A percentile compares a stretch with the other conserved stretches of the same genome.
Evolutionary conservation across 2,113 vertebrate species (phyloP).

Genomic region (Melanerpes aurifrons): DNA sequence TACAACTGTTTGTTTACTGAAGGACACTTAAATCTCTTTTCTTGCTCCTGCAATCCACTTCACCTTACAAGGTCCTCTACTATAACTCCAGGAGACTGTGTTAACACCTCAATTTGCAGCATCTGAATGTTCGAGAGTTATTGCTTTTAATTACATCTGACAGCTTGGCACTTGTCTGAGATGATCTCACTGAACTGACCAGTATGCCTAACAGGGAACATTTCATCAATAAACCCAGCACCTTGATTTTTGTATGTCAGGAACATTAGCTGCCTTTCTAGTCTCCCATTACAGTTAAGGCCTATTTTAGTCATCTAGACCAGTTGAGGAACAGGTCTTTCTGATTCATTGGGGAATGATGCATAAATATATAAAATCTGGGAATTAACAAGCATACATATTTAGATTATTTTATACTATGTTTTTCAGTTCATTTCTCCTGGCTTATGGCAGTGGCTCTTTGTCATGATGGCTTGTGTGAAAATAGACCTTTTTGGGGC

Average conservation of each 20-base stretch:
- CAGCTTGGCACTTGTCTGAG: background rate
- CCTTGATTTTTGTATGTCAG: background rate
- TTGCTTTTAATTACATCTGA: background rate
- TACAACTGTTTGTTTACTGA: conserved; percentile 18
- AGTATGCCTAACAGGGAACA: background rate
- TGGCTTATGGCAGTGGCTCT: background rate
- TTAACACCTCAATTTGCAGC: background rate
- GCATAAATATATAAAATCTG: background rate
- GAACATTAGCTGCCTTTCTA: background rate
- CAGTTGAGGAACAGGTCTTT: background rate
- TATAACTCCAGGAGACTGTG: background rate
- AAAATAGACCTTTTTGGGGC: background rate
- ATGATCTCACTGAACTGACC: background rate
- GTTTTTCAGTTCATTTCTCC: background rate
- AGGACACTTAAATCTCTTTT: background rate
- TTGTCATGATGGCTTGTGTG: background rate
- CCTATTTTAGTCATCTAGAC: background rate
- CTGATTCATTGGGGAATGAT: background rate
- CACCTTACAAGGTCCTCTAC: background rate
- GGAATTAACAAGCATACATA: background rate
- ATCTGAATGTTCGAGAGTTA: background rate
- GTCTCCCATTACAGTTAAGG: background rate
- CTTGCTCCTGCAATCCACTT: background rate
- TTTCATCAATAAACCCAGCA: accelerated
- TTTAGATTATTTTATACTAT: background rate